Base-by-base conservation (phyloP, 2,888 invertebrate species). In the Plebejus argus region DNA sequence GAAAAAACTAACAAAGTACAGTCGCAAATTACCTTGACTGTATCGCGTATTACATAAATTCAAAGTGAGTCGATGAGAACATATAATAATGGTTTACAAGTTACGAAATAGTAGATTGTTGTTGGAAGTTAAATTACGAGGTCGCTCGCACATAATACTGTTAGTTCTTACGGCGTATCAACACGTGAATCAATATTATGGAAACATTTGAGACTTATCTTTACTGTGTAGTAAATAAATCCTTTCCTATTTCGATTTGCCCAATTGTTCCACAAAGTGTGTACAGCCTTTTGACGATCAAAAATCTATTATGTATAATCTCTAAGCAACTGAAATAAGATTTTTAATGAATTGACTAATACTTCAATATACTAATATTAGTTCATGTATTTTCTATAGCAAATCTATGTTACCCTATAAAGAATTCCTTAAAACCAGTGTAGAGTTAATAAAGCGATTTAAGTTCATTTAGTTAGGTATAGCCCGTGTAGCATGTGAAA, bases 71-170 rank as follows among this genome's bases (percentile, higher is more conserved):
- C 72, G 74, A 74, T 45, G 74, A 74, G 74, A 74, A 74, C 49
- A n/a, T 66, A 66, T 53, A 74, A 74, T 74, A 74, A 74, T 74
- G 49, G 74, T 74, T 74, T 28, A 28, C 53, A 74, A 74, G 74
- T 74, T 74, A 74, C 74, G 74, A 74, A 74, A 74, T 74, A 53
- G 28, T 74, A 74, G 74, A 74, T 74, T 74, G 74, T 28, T 74
- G 49, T 49, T 53, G 18, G 23, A 74, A 49, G 74, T 23, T 53
- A 28, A 45, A 49, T 74, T 53, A 28, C 74, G 74, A 74, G 74
- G 74, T 49, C 74, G 49, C 18, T 53, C 53, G 49, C 18, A 74
- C 33, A 74, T 45, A 72, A 45, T 23, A 20, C 72, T 39, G 20
- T 39, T 71, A 39, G 28, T 74, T 53, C 23, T 49, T 28, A 45